Base-by-base conservation (phyloP, 2,888 invertebrate species). In the Meiosimyza platycephala region DNA sequence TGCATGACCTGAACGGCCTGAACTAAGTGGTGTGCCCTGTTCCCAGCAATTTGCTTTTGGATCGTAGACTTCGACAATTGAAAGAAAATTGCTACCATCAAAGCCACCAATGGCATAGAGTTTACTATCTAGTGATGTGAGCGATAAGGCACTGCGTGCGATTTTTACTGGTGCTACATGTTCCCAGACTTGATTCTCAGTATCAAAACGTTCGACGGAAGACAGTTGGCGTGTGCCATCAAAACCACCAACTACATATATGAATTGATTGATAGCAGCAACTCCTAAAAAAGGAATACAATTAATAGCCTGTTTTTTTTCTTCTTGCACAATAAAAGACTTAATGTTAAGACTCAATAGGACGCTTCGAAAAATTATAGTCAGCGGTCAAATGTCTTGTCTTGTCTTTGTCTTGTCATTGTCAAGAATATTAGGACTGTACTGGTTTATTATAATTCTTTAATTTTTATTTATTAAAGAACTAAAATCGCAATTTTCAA, bases 161-260 rank as follows among this genome's bases (percentile, higher is more conserved):
- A 93, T 92, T 80, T 90, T 90, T 85, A 97, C 93, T 66, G 93
- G 90, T 52, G 93, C 90, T 5, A 94, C 92, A 79, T 89, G 89
- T 81, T 94, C 93, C 97, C 97, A 97, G 2, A 88, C 85, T 84
- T 94, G 90, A 64, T 90, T 91, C 86, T 95, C 95, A 0, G 95
- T 95, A 86, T 96, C 95, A 87, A 94, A 97, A 47, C 93, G 90
- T 88, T 97, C 97, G 15, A 97, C 97, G 0, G 93, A 91, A 72
- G 92, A 90, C 67, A 97, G 89, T 85, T 97, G 97, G 73, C 91
- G 90, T 63, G 90, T 89, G 13, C 96, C 96, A 88, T 97, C 95
- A 87, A 95, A 97, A n/a, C 97, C 97, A 67, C 97, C 97, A 73
- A 97, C 93, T n/a, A 96, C 96, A 87, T 95, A 97, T 78, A 97